phyloP scores from a whole-genome alignment of 1,140 invertebrate genomes.

The Campoletis sonorensis region DNA sequence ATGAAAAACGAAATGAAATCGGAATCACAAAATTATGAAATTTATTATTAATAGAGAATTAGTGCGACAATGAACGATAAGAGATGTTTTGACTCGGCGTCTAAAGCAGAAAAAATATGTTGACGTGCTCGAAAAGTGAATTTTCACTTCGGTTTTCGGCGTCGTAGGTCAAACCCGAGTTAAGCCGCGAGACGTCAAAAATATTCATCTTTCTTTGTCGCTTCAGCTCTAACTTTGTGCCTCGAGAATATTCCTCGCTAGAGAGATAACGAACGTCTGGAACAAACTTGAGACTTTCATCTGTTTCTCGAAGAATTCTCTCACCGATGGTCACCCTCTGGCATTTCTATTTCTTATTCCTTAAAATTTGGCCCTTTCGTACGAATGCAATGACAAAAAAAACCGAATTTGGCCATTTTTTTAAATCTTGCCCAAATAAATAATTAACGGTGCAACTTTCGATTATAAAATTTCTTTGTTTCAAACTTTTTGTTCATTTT shows the following conservation, averaged over 20 bases:
- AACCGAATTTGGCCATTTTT: too few relatives aligned
- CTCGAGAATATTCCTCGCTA: background rate
- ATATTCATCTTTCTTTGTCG: background rate
- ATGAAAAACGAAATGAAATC: background rate
- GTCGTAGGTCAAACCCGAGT: background rate
- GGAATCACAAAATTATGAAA: too few relatives aligned
- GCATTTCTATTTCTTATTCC: background rate
- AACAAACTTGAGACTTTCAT: slow-evolving; percentile 4
- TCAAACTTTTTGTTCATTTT: too few relatives aligned
- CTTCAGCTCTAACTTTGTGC: background rate
- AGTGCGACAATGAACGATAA: background rate
- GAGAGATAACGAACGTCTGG: slow-evolving; percentile 18
- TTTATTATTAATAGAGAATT: too few relatives aligned
- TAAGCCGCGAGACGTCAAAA: background rate
- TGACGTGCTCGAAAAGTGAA: background rate
- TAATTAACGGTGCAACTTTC: too few relatives aligned
- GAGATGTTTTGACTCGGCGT: background rate
- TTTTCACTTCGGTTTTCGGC: background rate
- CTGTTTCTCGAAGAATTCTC: background rate
- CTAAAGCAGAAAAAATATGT: background rate
- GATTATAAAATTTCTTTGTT: too few relatives aligned
- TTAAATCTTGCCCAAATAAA: too few relatives aligned
- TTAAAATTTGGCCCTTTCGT: background rate
- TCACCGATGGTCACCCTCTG: background rate
- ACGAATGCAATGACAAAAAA: too few relatives aligned